Evolutionary conservation across 2,113 vertebrate genomes (phyloP).

Genomic region (Atractosteus spatula): DNA sequence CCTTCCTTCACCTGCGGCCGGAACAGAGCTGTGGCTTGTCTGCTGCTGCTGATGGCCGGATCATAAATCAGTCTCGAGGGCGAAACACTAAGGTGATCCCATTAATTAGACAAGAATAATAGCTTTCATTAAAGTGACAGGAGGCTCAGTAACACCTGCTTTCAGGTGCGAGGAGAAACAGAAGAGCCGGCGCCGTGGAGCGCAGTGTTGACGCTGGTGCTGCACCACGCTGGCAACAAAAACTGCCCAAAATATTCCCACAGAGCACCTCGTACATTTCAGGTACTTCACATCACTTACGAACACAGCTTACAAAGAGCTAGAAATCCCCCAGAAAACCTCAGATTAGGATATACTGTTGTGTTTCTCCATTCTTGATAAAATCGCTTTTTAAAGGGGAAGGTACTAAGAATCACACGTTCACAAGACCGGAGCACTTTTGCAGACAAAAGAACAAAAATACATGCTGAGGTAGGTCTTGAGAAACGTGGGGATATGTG

Average conservation of each 20-base stretch:
- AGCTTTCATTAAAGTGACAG: background rate
- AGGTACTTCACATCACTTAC: background rate
- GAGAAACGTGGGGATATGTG: background rate
- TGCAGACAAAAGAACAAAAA: no score
- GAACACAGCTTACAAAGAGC: constrained; percentile 23
- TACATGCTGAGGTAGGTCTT: fast-evolving
- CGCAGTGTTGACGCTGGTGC: no score
- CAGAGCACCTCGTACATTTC: background rate
- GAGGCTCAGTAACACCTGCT: background rate
- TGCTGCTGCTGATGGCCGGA: background rate
- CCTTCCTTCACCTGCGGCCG: no score
- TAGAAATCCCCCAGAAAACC: constrained; percentile 44
- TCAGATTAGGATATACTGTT: background rate
- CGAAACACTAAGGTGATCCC: background rate
- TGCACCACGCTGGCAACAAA: background rate
- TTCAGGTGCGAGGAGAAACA: no score
- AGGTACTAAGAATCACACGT: no score
- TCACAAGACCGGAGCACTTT: no score
- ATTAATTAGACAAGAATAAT: background rate
- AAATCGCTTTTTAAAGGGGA: no score
- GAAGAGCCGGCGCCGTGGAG: no score
- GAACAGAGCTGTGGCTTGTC: no score
- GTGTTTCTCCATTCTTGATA: no score
- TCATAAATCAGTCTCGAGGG: no score
- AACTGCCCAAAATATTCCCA: background rate